Evolutionary conservation across 2,113 vertebrate genomes (phyloP).

Genomic region (Gadus chalcogrammus): DNA sequence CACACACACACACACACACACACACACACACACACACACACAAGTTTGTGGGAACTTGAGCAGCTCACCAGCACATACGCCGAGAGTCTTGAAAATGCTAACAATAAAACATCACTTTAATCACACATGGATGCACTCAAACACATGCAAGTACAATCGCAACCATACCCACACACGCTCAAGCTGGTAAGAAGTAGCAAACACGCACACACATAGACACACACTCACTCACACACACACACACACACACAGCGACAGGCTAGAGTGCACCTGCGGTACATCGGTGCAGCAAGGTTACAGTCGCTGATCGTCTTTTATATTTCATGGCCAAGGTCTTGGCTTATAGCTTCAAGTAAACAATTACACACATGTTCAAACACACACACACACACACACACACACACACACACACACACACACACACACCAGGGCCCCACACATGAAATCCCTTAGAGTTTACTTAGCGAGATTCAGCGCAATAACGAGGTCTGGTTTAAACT

Average conservation of each 20-base stretch:
- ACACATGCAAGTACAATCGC: too few species aligned
- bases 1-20: neutral
- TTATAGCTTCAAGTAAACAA: slow-evolving; percentile 28
- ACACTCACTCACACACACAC: slow-evolving; percentile 6
- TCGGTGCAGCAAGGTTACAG: slow-evolving; percentile 40
- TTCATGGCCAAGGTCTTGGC: slow-evolving; percentile 44
- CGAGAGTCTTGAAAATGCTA: too few species aligned
- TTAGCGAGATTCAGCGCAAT: too few species aligned
- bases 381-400: slow-evolving; percentile 2
- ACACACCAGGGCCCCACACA: neutral
- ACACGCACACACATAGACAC: neutral
- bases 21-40: too few species aligned
- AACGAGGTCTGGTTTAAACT: too few species aligned
- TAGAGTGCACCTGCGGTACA: slow-evolving; percentile 16
- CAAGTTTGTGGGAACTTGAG: too few species aligned
- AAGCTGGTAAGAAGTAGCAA: too few species aligned
- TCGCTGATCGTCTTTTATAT: slow-evolving; percentile 54
- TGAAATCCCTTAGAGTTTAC: too few species aligned
- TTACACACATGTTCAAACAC: neutral
- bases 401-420: slow-evolving; percentile 1
- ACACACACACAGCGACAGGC: slow-evolving; percentile 14
- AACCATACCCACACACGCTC: too few species aligned
- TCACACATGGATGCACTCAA: too few species aligned
- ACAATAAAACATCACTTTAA: too few species aligned
- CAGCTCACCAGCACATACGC: too few species aligned